phyloP scores from a whole-genome alignment of 2,113 vertebrate species.

The Chiloscyllium plagiosum region DNA sequence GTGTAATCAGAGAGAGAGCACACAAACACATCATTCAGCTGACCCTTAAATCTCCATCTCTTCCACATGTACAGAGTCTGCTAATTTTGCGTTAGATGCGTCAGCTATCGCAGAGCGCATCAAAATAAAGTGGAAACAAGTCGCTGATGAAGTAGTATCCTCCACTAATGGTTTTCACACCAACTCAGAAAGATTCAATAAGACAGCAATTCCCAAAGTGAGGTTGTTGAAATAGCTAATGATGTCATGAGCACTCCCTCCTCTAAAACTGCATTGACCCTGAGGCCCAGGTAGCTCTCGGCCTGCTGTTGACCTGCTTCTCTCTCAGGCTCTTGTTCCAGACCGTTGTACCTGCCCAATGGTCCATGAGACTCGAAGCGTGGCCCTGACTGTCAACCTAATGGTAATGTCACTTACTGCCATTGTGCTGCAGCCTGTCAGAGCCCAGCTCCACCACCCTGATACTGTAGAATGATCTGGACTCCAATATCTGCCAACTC shows the following conservation, averaged over 20 bases:
- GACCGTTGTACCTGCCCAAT: no score
- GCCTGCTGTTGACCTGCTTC: no score
- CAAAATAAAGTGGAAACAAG: not conserved
- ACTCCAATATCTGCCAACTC: no score
- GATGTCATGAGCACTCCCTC: not conserved
- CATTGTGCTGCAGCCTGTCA: no score
- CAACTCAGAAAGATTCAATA: not conserved
- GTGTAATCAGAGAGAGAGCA: not conserved
- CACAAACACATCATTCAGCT: not conserved
- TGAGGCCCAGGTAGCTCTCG: not conserved
- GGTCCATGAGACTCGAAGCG: no score
- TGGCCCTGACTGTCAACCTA: no score
- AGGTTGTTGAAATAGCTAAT: not conserved
- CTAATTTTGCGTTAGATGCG: not conserved
- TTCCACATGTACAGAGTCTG: not conserved
- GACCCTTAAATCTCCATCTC: not conserved
- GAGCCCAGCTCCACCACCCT: no score
- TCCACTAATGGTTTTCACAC: not conserved
- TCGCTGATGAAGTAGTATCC: not conserved
- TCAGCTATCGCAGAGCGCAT: not conserved
- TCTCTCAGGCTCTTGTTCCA: no score
- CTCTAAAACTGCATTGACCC: not conserved
- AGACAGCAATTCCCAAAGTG: not conserved
- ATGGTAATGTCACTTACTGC: no score
- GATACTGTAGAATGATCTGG: no score